phyloP scores from a whole-genome alignment of 64 coral and sea anemone species.

The Trachythela sp. region DNA sequence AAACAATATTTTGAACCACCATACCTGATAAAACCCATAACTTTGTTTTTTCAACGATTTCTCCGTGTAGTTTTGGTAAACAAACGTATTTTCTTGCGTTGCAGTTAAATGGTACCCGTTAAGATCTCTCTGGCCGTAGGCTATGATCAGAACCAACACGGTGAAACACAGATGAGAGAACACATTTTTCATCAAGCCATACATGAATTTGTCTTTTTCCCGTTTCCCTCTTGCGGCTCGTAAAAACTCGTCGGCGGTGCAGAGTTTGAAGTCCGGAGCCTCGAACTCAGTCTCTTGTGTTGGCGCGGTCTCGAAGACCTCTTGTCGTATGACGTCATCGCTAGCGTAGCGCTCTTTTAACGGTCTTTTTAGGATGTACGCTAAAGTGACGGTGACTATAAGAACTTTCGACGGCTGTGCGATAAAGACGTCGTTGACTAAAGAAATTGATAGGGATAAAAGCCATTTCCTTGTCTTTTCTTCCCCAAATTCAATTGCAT shows the following conservation, averaged over 20 bases:
- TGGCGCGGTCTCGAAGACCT: neutral
- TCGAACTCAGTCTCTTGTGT: constrained; percentile 35
- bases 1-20: neutral
- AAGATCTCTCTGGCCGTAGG: constrained; percentile 67
- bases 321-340: neutral
- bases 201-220: constrained; percentile 65
- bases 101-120: constrained; percentile 52
- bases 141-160: constrained; percentile 71
- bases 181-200: constrained; percentile 55
- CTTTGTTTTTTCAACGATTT: neutral
- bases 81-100: constrained; percentile 44
- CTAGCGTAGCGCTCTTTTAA: constrained; percentile 2
- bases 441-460: constrained; percentile 74
- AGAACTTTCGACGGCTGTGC: constrained; percentile 85
- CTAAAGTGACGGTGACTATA: constrained; percentile 56
- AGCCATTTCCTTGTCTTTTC: constrained; percentile 79
- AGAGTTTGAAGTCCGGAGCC: neutral
- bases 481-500: constrained; percentile 72
- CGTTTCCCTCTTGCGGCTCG: constrained; percentile 53
- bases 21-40: neutral
- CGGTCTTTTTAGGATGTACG: constrained; percentile 75
- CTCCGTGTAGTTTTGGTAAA: neutral
- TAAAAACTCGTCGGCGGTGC: neutral
- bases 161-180: constrained; percentile 59
- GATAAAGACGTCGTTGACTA: constrained; percentile 83